A percentile compares a stretch with the other conserved stretches of the same genome.
These are phyloP conservation scores for Aphelocoma coerulescens DNA, from an alignment of 2,113 vertebrate genomes.

Conservation along the genomic window DNA sequence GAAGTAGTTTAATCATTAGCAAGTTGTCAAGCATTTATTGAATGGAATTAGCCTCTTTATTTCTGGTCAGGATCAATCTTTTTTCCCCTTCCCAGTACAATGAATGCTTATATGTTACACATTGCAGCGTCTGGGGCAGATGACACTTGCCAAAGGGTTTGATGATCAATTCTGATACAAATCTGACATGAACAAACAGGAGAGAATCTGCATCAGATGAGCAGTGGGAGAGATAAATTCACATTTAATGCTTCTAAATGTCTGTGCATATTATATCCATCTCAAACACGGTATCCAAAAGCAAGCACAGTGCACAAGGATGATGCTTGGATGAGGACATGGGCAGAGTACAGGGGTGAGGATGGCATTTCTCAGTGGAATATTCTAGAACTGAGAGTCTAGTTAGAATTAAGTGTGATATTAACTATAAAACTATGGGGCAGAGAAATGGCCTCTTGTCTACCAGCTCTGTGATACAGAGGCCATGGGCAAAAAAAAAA, in stretches of 20 bases:
- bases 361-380: neutral
- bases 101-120: slow-evolving; percentile 27
- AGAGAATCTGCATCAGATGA: slow-evolving; percentile 47
- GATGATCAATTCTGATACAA: slow-evolving; percentile 68
- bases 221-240: neutral
- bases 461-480: neutral
- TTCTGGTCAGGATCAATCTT: slow-evolving; percentile 29
- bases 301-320: neutral
- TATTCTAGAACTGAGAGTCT: neutral
- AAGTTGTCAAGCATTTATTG: slow-evolving; percentile 51
- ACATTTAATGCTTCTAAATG: neutral
- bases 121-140: slow-evolving; percentile 44
- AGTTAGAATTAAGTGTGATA: neutral
- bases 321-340: accelerated
- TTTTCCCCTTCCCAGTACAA: slow-evolving; percentile 20
- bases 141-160: slow-evolving; percentile 63
- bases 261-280: neutral
- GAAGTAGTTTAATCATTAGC: slow-evolving; percentile 55
- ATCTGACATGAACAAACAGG: slow-evolving; percentile 54
- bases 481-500: neutral
- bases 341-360: neutral
- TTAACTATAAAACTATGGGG: neutral
- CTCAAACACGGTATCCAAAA: neutral
- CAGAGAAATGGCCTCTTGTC: neutral
- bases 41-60: slow-evolving; percentile 59